These are phyloP conservation scores for Dicerorhinus sumatrensis DNA, from an alignment of 2,113 vertebrate species.

Conservation along the genomic window DNA sequence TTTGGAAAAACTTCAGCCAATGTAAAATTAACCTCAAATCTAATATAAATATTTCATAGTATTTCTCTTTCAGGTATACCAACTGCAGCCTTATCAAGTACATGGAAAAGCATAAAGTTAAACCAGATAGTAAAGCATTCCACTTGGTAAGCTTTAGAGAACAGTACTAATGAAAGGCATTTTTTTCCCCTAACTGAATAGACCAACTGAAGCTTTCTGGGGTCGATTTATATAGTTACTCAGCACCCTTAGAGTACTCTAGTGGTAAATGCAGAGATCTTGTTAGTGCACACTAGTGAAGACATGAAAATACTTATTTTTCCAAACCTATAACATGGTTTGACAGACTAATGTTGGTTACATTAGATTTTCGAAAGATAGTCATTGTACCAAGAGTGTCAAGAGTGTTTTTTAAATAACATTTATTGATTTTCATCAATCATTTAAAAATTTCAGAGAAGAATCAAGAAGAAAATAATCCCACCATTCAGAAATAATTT, in stretches of 20 bases:
- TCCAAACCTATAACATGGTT: not conserved
- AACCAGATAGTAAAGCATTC: conserved; percentile 99
- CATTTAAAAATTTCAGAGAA: conserved; percentile 32
- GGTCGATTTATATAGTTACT: not conserved
- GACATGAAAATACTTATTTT: not conserved
- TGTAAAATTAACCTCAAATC: conserved; percentile 48
- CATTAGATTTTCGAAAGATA: not conserved
- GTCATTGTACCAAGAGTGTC: not conserved
- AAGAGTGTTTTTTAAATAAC: not conserved
- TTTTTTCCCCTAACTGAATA: not conserved
- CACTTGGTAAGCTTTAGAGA: conserved; percentile 94
- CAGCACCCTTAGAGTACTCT: not conserved
- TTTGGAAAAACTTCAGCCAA: not conserved
- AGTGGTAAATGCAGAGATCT: not conserved
- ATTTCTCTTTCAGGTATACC: conserved; percentile 93
- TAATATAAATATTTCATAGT: conserved; percentile 42
- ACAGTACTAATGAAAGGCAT: not conserved
- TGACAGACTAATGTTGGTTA: not conserved
- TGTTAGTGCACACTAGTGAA: not conserved
- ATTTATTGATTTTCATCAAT: not conserved
- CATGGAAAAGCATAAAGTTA: conserved; percentile 99
- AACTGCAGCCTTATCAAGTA: conserved; percentile 99
- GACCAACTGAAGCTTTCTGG: not conserved
- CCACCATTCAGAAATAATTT: conserved; percentile 29
- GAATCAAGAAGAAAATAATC: not conserved